phyloP scores from a whole-genome alignment of 2,888 invertebrate species.

The Blastobasis adustella region DNA sequence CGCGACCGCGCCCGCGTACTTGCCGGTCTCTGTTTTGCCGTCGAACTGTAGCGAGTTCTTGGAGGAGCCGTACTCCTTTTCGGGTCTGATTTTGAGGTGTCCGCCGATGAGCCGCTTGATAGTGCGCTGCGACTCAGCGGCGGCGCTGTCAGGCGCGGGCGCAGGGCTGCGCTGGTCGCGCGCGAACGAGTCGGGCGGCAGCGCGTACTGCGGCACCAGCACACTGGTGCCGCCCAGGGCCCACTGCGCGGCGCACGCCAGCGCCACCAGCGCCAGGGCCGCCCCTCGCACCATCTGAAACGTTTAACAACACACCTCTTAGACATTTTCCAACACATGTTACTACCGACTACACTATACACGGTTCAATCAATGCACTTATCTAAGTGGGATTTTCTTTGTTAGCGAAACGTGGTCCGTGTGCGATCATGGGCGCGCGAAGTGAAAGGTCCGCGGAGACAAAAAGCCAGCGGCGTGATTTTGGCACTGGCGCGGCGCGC shows the following conservation, averaged over 20 bases:
- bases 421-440: slow-evolving; percentile 54
- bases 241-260: slow-evolving; percentile 42
- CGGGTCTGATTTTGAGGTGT: slow-evolving; percentile 72
- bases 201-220: slow-evolving; percentile 69
- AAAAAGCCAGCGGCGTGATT: slow-evolving; percentile 58
- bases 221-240: slow-evolving; percentile 40
- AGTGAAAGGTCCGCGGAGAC: slow-evolving; percentile 68
- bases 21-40: slow-evolving; percentile 55
- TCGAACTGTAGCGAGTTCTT: slow-evolving; percentile 56
- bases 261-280: slow-evolving; percentile 63
- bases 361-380: slow-evolving; percentile 44
- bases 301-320: slow-evolving; percentile 54
- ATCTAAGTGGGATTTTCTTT: slow-evolving; percentile 60
- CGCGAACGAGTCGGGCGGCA: slow-evolving; percentile 71
- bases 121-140: slow-evolving; percentile 67
- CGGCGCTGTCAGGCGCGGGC: slow-evolving; percentile 38
- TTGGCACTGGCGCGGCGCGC: slow-evolving; percentile 61
- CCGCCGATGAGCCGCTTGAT: slow-evolving; percentile 81
- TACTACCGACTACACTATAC: slow-evolving; percentile 20
- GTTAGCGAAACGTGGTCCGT: slow-evolving; percentile 42
- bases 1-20: slow-evolving; percentile 53
- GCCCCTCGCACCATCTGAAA: slow-evolving; percentile 75
- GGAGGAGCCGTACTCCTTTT: slow-evolving; percentile 55
- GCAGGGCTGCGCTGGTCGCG: slow-evolving; percentile 64
- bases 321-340: slow-evolving; percentile 31